phyloP scores from a whole-genome alignment of 1,140 invertebrate species.

The Samia ricini region DNA sequence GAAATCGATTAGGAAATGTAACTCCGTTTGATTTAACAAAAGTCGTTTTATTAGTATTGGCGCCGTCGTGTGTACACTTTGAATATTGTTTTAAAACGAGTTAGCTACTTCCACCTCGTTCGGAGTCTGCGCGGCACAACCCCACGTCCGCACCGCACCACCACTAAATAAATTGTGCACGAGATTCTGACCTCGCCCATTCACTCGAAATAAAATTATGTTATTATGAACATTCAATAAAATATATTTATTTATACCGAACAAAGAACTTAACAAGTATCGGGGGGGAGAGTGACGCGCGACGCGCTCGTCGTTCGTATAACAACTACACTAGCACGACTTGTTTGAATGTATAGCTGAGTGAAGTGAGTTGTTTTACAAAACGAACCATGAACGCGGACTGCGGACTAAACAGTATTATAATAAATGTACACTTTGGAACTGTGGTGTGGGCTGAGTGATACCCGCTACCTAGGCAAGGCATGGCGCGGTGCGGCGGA shows the following conservation, averaged over 20 bases:
- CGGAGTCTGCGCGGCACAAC: conserved; percentile 41
- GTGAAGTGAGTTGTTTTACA: conserved; percentile 42
- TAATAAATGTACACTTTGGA: too few species aligned
- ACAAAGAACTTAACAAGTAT: conserved; percentile 32
- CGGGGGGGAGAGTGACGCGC: conserved; percentile 14
- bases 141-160: conserved; percentile 3
- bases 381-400: conserved; percentile 31
- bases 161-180: conserved; percentile 13
- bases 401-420: conserved; percentile 7
- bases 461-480: background rate
- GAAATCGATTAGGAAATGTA: conserved; percentile 12
- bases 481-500: conserved; percentile 14
- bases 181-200: conserved; percentile 48
- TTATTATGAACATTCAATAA: conserved; percentile 28
- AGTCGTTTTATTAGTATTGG: conserved; percentile 12
- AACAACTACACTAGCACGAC: conserved; percentile 20
- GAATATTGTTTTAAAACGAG: conserved; percentile 26
- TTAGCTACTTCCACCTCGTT: conserved; percentile 33
- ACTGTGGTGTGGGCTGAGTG: too few species aligned
- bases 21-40: conserved; percentile 7
- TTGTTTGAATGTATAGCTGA: conserved; percentile 27
- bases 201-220: conserved; percentile 48
- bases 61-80: background rate
- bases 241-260: conserved; percentile 20
- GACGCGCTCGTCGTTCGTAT: conserved; percentile 14